phyloP scores from a whole-genome alignment of 2,113 vertebrate genomes.

The Ptilorrhoa leucosticta region DNA sequence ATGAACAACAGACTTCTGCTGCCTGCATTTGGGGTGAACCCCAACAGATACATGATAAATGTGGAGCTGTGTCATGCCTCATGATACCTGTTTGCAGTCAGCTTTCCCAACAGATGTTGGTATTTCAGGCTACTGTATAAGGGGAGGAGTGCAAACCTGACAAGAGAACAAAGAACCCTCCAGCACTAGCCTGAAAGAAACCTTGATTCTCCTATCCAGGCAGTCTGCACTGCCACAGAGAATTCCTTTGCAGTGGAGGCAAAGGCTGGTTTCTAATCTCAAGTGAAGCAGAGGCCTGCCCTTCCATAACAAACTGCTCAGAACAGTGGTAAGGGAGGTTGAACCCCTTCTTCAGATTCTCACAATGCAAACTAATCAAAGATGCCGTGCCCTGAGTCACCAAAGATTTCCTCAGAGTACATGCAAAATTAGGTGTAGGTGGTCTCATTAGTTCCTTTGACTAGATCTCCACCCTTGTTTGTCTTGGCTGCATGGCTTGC shows the following conservation, averaged over 20 bases:
- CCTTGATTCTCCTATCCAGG: not conserved
- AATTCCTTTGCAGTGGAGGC: not conserved
- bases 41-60: not conserved
- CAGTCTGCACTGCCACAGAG: not conserved
- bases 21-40: not conserved
- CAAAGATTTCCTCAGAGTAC: not conserved
- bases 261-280: not conserved
- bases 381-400: not conserved
- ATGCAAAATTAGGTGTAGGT: not conserved
- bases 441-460: not conserved
- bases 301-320: not conserved
- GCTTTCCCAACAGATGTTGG: not conserved
- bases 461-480: not conserved
- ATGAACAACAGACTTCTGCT: not conserved
- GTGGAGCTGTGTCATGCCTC: not conserved
- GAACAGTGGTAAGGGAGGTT: not conserved
- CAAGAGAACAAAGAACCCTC: not conserved
- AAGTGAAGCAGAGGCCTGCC: not conserved
- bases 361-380: not conserved
- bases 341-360: not conserved
- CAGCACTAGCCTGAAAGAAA: not conserved
- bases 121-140: not conserved
- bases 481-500: not conserved
- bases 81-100: not conserved
- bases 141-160: not conserved